A percentile compares a stretch with the other conserved stretches of the same genome.
These are phyloP conservation scores for Tridacna crocea DNA, from an alignment of 2,888 invertebrate genomes.

Conservation along the genomic window DNA sequence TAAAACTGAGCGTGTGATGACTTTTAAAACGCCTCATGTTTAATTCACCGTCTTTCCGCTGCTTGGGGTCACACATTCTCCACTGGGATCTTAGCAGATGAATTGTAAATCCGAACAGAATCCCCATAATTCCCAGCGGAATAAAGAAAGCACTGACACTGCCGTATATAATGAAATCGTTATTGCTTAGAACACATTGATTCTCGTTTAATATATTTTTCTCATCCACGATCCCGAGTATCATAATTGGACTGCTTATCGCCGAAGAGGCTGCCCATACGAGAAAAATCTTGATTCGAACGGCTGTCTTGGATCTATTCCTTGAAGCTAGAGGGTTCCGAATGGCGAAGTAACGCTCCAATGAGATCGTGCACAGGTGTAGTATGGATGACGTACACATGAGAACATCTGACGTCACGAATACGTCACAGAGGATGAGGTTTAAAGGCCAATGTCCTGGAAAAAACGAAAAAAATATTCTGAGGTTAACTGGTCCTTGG, in stretches of 20 bases:
- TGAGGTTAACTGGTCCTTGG: background rate
- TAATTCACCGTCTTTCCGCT: slow-evolving; percentile 62
- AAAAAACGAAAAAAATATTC: slow-evolving; percentile 44
- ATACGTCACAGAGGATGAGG: slow-evolving; percentile 85
- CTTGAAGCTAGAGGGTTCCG: slow-evolving; percentile 91
- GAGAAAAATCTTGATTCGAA: slow-evolving; percentile 92
- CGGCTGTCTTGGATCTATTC: slow-evolving; percentile 80
- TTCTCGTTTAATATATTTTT: slow-evolving; percentile 87
- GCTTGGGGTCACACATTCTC: slow-evolving; percentile 70
- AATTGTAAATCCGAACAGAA: slow-evolving; percentile 96
- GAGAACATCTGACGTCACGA: slow-evolving; percentile 87
- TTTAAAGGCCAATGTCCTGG: slow-evolving; percentile 95
- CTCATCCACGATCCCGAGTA: slow-evolving; percentile 86
- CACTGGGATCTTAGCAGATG: slow-evolving; percentile 92
- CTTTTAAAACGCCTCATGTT: slow-evolving; percentile 73
- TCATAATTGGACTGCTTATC: slow-evolving; percentile 84
- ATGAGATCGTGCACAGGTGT: slow-evolving; percentile 86
- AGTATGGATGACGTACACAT: slow-evolving; percentile 87
- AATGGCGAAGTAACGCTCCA: slow-evolving; percentile 92
- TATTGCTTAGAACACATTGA: slow-evolving; percentile 85
- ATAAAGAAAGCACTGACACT: slow-evolving; percentile 98
- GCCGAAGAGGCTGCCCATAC: slow-evolving; percentile 95
- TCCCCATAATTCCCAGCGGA: slow-evolving; percentile 96
- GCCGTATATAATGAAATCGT: slow-evolving; percentile 90
- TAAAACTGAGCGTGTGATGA: slow-evolving; percentile 14